These are phyloP conservation scores for Phrynocephalus guinanensis DNA, from an alignment of 2,797 vertebrate species.

Conservation along the genomic window DNA sequence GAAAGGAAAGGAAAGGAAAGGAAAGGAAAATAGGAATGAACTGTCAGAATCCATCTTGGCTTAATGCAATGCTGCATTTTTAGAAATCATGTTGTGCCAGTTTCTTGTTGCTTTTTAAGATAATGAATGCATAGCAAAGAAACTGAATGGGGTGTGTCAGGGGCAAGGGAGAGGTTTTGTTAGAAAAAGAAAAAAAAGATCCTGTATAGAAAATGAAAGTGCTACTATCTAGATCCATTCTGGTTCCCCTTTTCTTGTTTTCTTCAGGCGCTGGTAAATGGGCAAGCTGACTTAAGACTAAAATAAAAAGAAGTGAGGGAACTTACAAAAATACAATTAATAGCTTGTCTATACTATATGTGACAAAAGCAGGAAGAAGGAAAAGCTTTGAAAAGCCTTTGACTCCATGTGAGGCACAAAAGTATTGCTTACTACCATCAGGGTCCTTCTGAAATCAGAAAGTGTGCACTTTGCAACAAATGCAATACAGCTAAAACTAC, in stretches of 20 bases:
- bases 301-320: slow-evolving; percentile 23
- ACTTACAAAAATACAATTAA: neutral
- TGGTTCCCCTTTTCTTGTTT: fast-evolving
- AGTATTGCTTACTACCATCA: slow-evolving; percentile 43
- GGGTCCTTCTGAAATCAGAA: slow-evolving; percentile 39
- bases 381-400: slow-evolving; percentile 2
- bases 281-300: slow-evolving; percentile 47
- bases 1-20: slow-evolving; percentile 22
- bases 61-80: slow-evolving; percentile 32
- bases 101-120: neutral
- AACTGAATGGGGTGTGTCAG: neutral
- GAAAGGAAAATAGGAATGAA: neutral
- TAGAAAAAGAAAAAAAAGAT: slow-evolving; percentile 36
- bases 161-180: neutral
- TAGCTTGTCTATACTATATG: neutral
- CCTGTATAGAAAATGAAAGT: neutral
- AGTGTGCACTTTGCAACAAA: neutral
- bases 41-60: slow-evolving; percentile 39
- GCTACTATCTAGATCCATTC: neutral
- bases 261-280: slow-evolving; percentile 39
- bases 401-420: slow-evolving; percentile 18
- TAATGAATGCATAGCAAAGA: neutral
- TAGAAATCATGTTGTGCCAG: neutral
- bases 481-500: neutral
- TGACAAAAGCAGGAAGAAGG: neutral